Evolutionary conservation across 53 echinoderm and acorn worm species (phyloP).

Genomic region (Paelopatides confundens): DNA sequence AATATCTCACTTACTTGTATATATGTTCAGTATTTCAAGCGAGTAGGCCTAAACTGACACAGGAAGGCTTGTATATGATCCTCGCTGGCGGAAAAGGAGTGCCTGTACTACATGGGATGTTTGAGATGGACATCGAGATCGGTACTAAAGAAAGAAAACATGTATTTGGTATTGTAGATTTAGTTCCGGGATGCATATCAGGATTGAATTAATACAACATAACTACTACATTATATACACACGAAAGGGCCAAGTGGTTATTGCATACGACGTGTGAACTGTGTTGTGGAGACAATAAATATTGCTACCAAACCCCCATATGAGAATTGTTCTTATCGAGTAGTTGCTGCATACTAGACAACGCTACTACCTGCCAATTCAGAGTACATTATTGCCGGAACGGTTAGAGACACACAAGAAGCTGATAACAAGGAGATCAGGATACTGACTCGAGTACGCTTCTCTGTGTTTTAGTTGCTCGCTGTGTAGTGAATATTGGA

Average conservation of each 20-base stretch:
- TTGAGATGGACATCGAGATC: not conserved
- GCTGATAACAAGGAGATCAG: not conserved
- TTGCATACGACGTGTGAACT: not conserved
- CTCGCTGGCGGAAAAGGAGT: slow-evolving; percentile 1
- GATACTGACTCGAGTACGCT: not conserved
- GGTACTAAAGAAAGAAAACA: not conserved
- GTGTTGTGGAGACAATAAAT: not conserved
- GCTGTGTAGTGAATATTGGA: not conserved
- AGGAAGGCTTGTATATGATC: not conserved
- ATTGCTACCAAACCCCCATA: not conserved
- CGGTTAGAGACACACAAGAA: not conserved
- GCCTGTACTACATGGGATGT: not conserved
- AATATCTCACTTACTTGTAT: not conserved
- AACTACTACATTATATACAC: not conserved
- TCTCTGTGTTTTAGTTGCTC: not conserved
- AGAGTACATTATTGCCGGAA: not conserved
- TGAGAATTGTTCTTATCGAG: not conserved
- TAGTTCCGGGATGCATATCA: not conserved
- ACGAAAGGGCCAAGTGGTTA: not conserved
- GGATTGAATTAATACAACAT: not conserved
- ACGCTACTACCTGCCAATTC: not conserved
- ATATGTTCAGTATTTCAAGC: not conserved
- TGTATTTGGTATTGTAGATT: not conserved
- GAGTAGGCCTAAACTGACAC: not conserved
- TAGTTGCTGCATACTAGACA: slow-evolving; percentile 4